These are phyloP conservation scores for Nasua narica DNA, from an alignment of 2,797 vertebrate species.

Conservation along the genomic window DNA sequence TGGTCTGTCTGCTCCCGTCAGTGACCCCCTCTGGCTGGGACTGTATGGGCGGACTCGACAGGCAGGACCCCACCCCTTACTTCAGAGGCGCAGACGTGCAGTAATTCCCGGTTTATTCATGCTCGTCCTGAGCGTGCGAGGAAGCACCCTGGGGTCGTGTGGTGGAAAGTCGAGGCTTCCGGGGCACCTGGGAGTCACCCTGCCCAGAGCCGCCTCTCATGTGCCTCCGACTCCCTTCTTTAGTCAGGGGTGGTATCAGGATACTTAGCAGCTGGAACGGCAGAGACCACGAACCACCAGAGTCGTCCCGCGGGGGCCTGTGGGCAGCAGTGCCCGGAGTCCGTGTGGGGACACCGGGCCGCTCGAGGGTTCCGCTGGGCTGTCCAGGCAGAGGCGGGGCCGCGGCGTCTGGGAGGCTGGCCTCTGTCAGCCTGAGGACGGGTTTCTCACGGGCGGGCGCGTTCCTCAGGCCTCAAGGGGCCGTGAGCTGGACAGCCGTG, in stretches of 20 bases:
- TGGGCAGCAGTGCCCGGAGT: background rate
- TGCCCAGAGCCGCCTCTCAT: background rate
- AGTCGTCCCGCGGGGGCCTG: background rate
- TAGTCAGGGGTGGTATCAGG: background rate
- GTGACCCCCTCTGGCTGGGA: background rate
- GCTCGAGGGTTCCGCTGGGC: background rate
- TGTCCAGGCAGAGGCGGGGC: background rate
- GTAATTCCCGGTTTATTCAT: background rate
- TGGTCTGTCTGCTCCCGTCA: background rate
- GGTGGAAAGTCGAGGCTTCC: background rate
- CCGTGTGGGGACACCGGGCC: background rate
- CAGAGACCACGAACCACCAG: fast-evolving
- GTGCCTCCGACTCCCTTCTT: background rate
- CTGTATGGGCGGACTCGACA: background rate
- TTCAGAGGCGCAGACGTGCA: background rate
- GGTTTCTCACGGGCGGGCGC: background rate
- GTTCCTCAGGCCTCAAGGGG: background rate
- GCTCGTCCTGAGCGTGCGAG: background rate
- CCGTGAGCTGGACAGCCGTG: fast-evolving
- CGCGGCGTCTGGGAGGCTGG: background rate
- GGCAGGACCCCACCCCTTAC: too few relatives aligned
- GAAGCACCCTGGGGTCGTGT: background rate
- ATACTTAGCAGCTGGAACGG: background rate
- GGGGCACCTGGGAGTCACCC: background rate
- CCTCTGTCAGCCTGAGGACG: background rate